Conservation (phyloP, 2,797 vertebrate species). For the Echiichthys vipera region DNA sequence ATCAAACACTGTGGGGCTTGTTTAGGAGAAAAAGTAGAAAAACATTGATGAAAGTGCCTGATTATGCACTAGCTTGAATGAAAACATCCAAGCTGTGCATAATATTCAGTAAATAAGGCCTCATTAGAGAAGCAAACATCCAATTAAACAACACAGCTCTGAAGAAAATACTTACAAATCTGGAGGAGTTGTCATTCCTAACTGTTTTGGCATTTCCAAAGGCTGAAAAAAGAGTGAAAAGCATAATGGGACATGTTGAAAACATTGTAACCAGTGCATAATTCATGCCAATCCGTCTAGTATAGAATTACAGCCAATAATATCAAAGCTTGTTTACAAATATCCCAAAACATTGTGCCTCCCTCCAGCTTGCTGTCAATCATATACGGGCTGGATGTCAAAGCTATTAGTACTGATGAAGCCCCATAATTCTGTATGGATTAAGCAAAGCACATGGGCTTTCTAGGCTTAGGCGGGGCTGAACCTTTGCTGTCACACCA, state of each 20-base stretch:
- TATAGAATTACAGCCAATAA: neutral
- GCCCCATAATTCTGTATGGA: conserved; percentile 69
- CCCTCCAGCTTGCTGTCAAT: conserved; percentile 54
- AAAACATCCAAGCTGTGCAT: conserved; percentile 42
- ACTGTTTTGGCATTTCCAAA: conserved; percentile 99
- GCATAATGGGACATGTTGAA: conserved; percentile 16
- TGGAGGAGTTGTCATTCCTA: conserved; percentile 98
- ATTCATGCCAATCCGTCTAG: conserved; percentile 2
- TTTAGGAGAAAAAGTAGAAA: conserved; percentile 8
- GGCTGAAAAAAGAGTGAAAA: conserved; percentile 82
- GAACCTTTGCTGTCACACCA: conserved; percentile 56
- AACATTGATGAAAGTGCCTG: neutral
- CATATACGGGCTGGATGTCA: conserved; percentile 39
- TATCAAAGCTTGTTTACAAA: conserved; percentile 7
- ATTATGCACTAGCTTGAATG: conserved; percentile 8
- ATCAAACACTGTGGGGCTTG: neutral
- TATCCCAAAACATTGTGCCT: conserved; percentile 12
- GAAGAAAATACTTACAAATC: conserved; percentile 94
- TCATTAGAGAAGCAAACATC: conserved; percentile 11
- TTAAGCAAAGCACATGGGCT: conserved; percentile 69
- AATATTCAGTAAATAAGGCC: conserved; percentile 43
- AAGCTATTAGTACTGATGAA: conserved; percentile 72
- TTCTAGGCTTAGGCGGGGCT: conserved; percentile 56
- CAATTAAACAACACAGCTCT: conserved; percentile 13
- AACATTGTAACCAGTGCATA: neutral